phyloP scores from a whole-genome alignment of 1,140 invertebrate genomes.

The Bombus confusus region DNA sequence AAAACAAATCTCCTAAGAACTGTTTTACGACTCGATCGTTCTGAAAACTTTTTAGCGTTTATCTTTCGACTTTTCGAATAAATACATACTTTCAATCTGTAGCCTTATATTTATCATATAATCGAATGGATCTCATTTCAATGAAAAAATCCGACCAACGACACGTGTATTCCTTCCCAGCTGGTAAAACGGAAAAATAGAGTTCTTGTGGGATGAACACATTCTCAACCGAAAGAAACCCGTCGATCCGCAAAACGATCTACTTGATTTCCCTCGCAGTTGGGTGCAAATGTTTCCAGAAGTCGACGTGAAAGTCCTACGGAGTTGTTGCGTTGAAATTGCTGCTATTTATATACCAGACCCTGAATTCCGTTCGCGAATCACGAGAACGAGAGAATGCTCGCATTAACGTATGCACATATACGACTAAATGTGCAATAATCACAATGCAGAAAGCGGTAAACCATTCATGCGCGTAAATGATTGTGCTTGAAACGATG shows the following conservation, averaged over 20 bases:
- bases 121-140: background rate
- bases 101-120: background rate
- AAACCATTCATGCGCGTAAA: no score
- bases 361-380: constrained; percentile 22
- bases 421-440: background rate
- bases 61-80: background rate
- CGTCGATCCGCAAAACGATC: constrained; percentile 3
- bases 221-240: background rate
- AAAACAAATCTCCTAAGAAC: background rate
- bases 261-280: constrained; percentile 25
- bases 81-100: background rate
- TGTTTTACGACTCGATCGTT: background rate
- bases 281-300: constrained; percentile 27
- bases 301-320: constrained; percentile 33
- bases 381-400: constrained; percentile 30
- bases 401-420: background rate
- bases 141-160: background rate
- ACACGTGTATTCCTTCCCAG: background rate
- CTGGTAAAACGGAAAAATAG: background rate
- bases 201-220: background rate
- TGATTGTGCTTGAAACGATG: no score
- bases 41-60: background rate
- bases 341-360: constrained; percentile 38
- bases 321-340: constrained; percentile 37
- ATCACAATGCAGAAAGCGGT: background rate